Conservation (phyloP, 2,797 vertebrate genomes). For the Echeneis naucrates region DNA sequence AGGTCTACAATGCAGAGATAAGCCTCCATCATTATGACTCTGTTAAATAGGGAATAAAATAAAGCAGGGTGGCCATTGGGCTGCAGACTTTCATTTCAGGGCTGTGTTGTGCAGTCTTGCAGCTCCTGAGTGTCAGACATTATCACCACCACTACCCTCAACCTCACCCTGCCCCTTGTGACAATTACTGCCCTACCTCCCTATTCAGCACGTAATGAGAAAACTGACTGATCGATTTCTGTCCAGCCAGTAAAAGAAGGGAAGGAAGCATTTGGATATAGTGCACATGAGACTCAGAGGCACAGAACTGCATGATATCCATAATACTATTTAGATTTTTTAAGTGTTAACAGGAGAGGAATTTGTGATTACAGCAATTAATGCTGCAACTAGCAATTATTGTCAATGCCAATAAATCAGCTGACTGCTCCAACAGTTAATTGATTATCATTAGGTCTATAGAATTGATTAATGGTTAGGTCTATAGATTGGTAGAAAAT, state of each 20-base stretch:
- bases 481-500: background rate
- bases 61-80: conserved; percentile 66
- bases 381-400: conserved; percentile 2
- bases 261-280: conserved; percentile 59
- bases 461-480: conserved; percentile 1
- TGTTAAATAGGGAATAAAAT: conserved; percentile 76
- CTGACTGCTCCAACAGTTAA: background rate
- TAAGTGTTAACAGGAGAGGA: conserved; percentile 16
- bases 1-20: conserved; percentile 60
- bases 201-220: conserved; percentile 86
- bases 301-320: conserved; percentile 54
- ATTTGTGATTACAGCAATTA: conserved; percentile 18
- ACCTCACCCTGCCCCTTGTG: conserved; percentile 82
- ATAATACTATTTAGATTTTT: conserved; percentile 29
- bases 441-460: background rate
- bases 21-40: conserved; percentile 64
- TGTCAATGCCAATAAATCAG: conserved; percentile 26
- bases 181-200: conserved; percentile 85
- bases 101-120: conserved; percentile 74
- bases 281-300: conserved; percentile 57
- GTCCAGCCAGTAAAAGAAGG: conserved; percentile 77
- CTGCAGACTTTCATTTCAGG: conserved; percentile 72
- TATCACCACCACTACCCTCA: conserved; percentile 81
- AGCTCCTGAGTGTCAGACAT: conserved; percentile 78
- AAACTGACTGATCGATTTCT: conserved; percentile 86